phyloP scores from a whole-genome alignment of 2,113 vertebrate genomes.

The Sitta europaea region DNA sequence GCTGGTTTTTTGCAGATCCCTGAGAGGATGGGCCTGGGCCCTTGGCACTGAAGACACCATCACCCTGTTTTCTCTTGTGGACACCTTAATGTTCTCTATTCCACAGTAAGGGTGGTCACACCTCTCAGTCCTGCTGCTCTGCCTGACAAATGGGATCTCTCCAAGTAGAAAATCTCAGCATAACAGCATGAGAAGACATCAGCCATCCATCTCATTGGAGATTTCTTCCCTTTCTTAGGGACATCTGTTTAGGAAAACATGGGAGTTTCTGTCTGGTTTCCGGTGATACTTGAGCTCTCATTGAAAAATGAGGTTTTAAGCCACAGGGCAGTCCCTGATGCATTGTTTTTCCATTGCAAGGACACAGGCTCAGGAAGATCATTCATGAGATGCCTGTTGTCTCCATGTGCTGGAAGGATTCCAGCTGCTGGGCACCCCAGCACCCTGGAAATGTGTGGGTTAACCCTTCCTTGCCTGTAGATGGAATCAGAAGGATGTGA shows the following conservation, averaged over 20 bases:
- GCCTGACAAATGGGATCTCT: background rate
- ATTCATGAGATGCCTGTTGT: slow-evolving; percentile 34
- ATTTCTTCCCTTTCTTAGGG: background rate
- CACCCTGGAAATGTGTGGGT: slow-evolving; percentile 30
- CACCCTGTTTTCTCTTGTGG: background rate
- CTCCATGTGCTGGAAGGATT: slow-evolving; percentile 17
- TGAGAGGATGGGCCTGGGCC: background rate
- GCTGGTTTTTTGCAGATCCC: background rate
- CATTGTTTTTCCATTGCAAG: slow-evolving; percentile 19
- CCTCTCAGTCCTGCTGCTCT: background rate
- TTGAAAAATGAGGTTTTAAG: slow-evolving; percentile 55
- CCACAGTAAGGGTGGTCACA: background rate
- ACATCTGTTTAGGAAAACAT: background rate
- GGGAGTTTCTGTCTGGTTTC: slow-evolving; percentile 45
- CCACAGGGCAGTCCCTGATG: background rate
- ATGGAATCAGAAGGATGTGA: background rate
- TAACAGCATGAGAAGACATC: background rate
- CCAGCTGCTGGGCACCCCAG: background rate
- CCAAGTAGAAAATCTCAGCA: background rate
- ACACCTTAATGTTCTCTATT: background rate
- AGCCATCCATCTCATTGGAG: background rate
- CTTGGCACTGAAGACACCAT: background rate
- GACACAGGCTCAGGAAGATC: slow-evolving; percentile 9
- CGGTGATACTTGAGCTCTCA: slow-evolving; percentile 10
- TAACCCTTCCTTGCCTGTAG: slow-evolving; percentile 56